These are phyloP conservation scores for Sebastes schlegelii DNA, from an alignment of 2,113 vertebrate species.

Conservation along the genomic window DNA sequence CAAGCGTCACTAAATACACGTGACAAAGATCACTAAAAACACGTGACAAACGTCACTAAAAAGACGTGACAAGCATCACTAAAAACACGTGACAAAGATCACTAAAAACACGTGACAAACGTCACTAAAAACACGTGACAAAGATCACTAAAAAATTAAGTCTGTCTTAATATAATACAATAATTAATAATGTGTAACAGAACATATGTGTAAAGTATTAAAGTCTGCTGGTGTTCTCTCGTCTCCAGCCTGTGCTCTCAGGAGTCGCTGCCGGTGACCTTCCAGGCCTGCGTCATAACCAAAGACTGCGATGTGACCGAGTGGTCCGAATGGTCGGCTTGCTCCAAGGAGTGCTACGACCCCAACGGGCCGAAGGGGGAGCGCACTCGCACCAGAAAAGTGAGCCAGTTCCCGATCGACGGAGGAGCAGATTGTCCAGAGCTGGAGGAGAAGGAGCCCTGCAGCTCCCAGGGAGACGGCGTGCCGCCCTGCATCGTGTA, in stretches of 20 bases:
- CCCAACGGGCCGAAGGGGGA: constrained; percentile 86
- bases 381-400: constrained; percentile 85
- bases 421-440: constrained; percentile 88
- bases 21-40: no score
- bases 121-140: no score
- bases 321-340: constrained; percentile 94
- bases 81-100: no score
- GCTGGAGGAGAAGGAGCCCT: constrained; percentile 90
- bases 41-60: no score
- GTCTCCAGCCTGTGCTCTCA: constrained; percentile 90
- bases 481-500: constrained; percentile 89
- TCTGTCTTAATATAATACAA: no score
- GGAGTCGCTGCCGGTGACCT: constrained; percentile 90
- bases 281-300: constrained; percentile 93
- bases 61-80: no score
- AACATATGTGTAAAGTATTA: not conserved
- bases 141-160: no score
- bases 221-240: not conserved
- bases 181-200: no score
- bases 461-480: constrained; percentile 86
- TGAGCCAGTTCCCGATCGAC: constrained; percentile 89
- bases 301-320: constrained; percentile 93
- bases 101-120: no score
- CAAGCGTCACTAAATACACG: no score
- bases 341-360: constrained; percentile 92